These are phyloP conservation scores for Limnephilus lunatus DNA, from an alignment of 2,888 invertebrate genomes.

Conservation along the genomic window DNA sequence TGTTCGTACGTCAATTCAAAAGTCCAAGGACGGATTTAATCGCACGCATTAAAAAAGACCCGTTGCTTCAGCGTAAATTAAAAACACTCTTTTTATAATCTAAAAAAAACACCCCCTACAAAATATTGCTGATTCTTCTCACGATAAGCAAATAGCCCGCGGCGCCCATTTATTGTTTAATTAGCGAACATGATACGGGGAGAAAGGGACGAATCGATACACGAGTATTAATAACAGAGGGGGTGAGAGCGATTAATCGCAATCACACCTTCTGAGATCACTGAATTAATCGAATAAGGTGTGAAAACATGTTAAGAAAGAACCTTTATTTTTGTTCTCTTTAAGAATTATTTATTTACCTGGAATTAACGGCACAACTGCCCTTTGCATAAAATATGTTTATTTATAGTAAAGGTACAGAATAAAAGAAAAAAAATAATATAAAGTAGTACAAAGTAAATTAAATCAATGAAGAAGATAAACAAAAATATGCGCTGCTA, in stretches of 20 bases:
- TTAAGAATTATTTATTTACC: neutral
- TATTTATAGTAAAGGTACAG: no score
- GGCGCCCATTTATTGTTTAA: constrained; percentile 60
- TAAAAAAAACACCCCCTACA: neutral
- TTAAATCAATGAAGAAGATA: no score
- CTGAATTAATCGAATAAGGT: constrained; percentile 11
- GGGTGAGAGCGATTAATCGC: constrained; percentile 7
- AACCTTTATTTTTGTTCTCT: neutral
- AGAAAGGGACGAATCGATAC: constrained; percentile 49
- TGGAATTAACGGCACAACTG: no score
- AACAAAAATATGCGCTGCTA: no score
- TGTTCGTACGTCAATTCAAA: no score
- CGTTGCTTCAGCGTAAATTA: no score
- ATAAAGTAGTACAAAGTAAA: no score
- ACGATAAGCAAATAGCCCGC: constrained; percentile 49
- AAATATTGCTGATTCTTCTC: constrained; percentile 37
- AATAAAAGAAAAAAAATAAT: no score
- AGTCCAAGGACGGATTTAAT: no score
- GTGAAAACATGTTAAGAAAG: neutral
- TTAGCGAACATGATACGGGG: constrained; percentile 53
- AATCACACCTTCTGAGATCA: constrained; percentile 7
- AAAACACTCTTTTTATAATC: neutral
- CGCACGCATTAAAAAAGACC: no score
- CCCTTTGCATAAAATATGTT: no score
- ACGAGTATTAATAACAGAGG: constrained; percentile 28